Evolutionary conservation across 1,140 invertebrate species (phyloP).

Genomic region (Contarinia nasturtii): DNA sequence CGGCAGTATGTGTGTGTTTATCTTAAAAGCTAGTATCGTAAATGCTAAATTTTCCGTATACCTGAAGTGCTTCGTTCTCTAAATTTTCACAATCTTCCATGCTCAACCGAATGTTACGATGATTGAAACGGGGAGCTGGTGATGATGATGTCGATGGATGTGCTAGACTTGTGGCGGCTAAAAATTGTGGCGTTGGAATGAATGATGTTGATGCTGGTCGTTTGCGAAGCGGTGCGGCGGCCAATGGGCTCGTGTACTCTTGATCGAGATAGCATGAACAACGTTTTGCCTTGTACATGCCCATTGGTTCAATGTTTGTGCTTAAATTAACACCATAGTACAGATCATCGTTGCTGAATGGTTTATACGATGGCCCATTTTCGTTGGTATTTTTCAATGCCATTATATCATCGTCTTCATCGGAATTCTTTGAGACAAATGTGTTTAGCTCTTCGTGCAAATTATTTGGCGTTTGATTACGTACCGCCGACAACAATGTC

Average conservation of each 20-base stretch:
- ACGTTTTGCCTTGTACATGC: neutral
- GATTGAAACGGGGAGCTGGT: neutral
- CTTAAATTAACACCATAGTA: slow-evolving; percentile 1
- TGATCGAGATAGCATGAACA: neutral
- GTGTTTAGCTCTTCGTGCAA: neutral
- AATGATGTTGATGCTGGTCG: no score
- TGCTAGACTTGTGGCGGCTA: no score
- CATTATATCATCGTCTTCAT: neutral
- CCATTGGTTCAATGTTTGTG: neutral
- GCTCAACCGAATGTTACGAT: slow-evolving; percentile 1
- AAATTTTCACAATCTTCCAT: neutral
- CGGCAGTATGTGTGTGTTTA: neutral
- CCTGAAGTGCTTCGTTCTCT: slow-evolving; percentile 1
- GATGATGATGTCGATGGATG: neutral
- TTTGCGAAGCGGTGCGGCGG: neutral
- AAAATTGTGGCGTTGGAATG: no score
- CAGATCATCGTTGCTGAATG: neutral
- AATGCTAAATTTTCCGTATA: neutral
- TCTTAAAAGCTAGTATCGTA: slow-evolving; percentile 1
- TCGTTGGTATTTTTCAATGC: neutral
- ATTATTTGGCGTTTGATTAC: neutral
- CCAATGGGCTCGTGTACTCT: neutral
- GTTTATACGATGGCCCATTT: neutral
- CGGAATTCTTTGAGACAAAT: neutral
- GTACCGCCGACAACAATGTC: no score